phyloP scores from a whole-genome alignment of 64 coral and sea anemone genomes.

The Montipora sp. region DNA sequence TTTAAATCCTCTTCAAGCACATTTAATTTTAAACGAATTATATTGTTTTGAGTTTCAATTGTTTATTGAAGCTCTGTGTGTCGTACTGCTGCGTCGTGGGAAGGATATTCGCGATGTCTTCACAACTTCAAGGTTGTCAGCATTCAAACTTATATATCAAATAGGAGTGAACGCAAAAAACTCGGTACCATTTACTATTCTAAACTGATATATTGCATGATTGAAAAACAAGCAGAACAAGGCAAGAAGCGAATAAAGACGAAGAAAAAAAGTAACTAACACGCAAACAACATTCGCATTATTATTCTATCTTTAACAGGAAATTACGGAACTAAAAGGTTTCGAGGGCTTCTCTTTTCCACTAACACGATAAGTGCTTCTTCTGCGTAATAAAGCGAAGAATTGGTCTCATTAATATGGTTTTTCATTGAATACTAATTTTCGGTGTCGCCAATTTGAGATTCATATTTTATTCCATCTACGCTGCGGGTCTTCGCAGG shows the following conservation, averaged over 20 bases:
- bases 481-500: background rate
- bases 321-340: background rate
- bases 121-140: no score
- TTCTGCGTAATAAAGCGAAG: background rate
- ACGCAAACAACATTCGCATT: background rate
- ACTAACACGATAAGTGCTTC: background rate
- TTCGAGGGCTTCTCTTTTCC: background rate
- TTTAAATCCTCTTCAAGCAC: background rate
- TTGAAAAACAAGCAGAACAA: no score
- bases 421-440: background rate
- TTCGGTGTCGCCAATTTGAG: background rate
- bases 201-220: no score
- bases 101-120: background rate
- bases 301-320: background rate
- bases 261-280: no score
- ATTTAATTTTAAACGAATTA: background rate
- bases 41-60: slow-evolving; percentile 16
- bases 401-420: background rate
- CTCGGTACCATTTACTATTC: no score
- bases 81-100: background rate
- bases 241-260: no score
- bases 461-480: background rate
- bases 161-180: no score
- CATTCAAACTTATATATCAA: no score
- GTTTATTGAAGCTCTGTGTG: slow-evolving; percentile 32